These are phyloP conservation scores for Rhagonycha fulva DNA, from an alignment of 2,888 invertebrate genomes.

Conservation along the genomic window DNA sequence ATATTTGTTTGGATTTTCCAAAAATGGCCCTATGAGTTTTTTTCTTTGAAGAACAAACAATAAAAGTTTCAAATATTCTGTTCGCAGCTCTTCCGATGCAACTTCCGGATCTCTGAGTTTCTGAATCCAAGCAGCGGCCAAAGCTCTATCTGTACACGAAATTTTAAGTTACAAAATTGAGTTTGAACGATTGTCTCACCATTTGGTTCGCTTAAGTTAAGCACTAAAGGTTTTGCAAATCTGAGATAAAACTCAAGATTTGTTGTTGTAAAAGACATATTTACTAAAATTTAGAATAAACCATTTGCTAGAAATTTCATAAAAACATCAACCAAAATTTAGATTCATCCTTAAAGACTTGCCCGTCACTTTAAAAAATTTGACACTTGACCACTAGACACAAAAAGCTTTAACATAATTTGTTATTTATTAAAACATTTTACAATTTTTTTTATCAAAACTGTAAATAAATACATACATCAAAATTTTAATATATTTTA, in stretches of 20 bases:
- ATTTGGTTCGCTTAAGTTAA: slow-evolving; percentile 51
- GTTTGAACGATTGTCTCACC: slow-evolving; percentile 43
- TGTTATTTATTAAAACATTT: not conserved
- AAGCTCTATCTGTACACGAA: slow-evolving; percentile 47
- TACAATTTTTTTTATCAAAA: not conserved
- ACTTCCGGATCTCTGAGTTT: slow-evolving; percentile 47
- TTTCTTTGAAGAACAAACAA: slow-evolving; percentile 54
- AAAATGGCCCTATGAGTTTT: slow-evolving; percentile 53
- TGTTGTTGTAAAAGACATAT: slow-evolving; percentile 3
- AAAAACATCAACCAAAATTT: slow-evolving; percentile 15
- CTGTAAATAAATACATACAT: too few relatives aligned
- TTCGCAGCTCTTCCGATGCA: slow-evolving; percentile 45
- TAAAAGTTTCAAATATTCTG: slow-evolving; percentile 55
- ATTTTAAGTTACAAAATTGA: not conserved
- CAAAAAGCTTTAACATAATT: not conserved
- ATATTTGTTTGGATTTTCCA: slow-evolving; percentile 47
- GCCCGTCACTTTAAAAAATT: not conserved
- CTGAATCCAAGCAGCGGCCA: slow-evolving; percentile 55
- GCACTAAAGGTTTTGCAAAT: slow-evolving; percentile 53
- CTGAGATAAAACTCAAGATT: slow-evolving; percentile 54
- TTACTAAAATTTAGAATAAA: not conserved
- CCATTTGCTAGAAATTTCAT: not conserved
- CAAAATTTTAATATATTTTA: not conserved
- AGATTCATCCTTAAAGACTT: not conserved
- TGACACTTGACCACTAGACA: not conserved